Conservation (phyloP, 2,113 vertebrate species). For the Salvator merianae region DNA sequence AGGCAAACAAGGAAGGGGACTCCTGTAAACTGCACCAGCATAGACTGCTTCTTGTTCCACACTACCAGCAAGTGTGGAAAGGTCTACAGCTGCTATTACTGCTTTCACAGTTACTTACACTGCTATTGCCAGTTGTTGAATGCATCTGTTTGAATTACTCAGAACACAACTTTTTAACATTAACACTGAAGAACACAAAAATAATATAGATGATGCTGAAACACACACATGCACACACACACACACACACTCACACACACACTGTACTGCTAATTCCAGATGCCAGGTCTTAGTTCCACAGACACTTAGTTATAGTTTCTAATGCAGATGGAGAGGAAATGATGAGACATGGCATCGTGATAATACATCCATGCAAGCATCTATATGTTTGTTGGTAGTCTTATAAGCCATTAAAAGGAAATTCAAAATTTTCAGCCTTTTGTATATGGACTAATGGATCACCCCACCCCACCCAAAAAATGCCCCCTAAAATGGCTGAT, state of each 20-base stretch:
- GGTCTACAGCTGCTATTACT: too few species aligned
- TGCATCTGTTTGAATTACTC: background rate
- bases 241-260: background rate
- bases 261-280: slow-evolving; percentile 4
- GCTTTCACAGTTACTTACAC: background rate
- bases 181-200: slow-evolving; percentile 11
- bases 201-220: background rate
- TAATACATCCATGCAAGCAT: background rate
- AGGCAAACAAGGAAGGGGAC: too few species aligned
- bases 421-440: background rate
- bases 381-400: too few species aligned
- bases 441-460: background rate
- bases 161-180: background rate
- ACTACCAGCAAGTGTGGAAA: too few species aligned
- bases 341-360: background rate
- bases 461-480: too few species aligned
- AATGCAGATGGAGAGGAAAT: background rate
- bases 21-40: too few species aligned
- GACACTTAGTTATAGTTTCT: background rate
- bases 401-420: background rate
- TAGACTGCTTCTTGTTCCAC: too few species aligned
- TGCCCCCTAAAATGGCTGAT: background rate
- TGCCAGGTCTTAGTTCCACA: background rate
- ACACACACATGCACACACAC: too few species aligned
- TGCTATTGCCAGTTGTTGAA: background rate